These are phyloP conservation scores for Pseudotriccus pelzelni DNA, from an alignment of 2,797 vertebrate species.

Conservation along the genomic window DNA sequence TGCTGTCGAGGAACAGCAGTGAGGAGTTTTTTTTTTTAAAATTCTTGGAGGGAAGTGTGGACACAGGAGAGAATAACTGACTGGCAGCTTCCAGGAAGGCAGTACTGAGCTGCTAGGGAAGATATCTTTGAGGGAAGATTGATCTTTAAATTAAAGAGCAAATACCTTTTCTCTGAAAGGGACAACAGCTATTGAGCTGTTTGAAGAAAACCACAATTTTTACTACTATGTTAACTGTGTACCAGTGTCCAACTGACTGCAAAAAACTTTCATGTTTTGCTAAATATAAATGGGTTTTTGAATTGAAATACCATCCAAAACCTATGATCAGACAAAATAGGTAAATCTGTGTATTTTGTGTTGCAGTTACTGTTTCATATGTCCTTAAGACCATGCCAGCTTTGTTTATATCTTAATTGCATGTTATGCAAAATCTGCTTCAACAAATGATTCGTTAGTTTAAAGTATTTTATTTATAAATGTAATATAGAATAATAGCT, in stretches of 20 bases:
- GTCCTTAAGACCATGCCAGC: background rate
- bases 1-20: slow-evolving; percentile 13
- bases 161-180: background rate
- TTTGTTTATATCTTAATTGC: background rate
- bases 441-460: background rate
- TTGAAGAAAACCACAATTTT: background rate
- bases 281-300: background rate
- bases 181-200: background rate
- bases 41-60: background rate
- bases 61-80: background rate
- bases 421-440: background rate
- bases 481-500: background rate
- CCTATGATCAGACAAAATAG: background rate
- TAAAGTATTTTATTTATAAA: background rate
- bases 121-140: background rate
- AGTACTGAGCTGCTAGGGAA: background rate
- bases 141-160: background rate
- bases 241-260: rapidly evolving
- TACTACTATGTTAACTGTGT: rapidly evolving
- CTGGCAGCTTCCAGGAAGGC: background rate
- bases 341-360: background rate
- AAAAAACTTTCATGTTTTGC: background rate
- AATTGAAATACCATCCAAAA: background rate
- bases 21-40: background rate
- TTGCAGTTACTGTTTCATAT: background rate